Evolutionary conservation across 2,797 vertebrate genomes (phyloP).

Genomic region (Helostoma temminkii): DNA sequence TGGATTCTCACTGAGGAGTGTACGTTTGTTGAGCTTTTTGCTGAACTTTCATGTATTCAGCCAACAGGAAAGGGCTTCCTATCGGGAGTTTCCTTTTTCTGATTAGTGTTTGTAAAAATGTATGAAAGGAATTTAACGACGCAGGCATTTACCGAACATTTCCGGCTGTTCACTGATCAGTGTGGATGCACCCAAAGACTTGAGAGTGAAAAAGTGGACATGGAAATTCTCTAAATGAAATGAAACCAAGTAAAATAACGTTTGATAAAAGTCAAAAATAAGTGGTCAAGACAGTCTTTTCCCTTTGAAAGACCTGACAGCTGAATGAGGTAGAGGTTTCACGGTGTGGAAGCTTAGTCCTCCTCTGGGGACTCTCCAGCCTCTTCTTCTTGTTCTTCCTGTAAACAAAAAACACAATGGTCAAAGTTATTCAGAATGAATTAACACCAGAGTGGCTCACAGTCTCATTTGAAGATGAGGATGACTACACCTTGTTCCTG

Average conservation of each 20-base stretch:
- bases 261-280: constrained; percentile 89
- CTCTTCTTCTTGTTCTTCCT: constrained; percentile 91
- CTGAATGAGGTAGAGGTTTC: constrained; percentile 96
- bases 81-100: neutral
- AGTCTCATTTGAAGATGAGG: neutral
- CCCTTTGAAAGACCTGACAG: constrained; percentile 94
- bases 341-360: constrained; percentile 87
- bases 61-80: neutral
- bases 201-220: constrained; percentile 37
- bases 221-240: constrained; percentile 73
- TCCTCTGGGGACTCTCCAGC: constrained; percentile 91
- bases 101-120: neutral
- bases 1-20: constrained; percentile 13
- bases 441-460: constrained; percentile 3
- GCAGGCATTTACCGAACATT: neutral
- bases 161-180: constrained; percentile 12
- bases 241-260: constrained; percentile 50
- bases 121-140: constrained; percentile 4
- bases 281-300: constrained; percentile 97
- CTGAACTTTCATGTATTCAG: neutral
- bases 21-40: neutral
- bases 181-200: constrained; percentile 8
- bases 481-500: neutral
- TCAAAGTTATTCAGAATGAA: neutral
- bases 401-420: constrained; percentile 61